phyloP scores from a whole-genome alignment of 2,113 vertebrate species.

The Sterna hirundo region DNA sequence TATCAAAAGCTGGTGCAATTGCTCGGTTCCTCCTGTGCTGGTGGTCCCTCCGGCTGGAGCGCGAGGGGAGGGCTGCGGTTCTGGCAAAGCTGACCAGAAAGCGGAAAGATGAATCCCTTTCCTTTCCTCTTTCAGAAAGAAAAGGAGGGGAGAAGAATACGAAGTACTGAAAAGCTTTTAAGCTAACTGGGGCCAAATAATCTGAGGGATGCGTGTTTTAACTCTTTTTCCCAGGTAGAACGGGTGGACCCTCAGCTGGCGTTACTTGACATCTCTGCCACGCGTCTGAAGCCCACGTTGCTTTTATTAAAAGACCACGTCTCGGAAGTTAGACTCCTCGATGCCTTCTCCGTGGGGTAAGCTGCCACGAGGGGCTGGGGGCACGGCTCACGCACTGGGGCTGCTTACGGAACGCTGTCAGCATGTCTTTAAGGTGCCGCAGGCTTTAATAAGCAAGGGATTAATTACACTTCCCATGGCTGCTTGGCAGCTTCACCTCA shows the following conservation, averaged over 20 bases:
- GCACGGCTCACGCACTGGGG: accelerated
- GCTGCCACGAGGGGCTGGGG: background rate
- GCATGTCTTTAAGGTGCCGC: background rate
- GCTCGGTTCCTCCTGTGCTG: background rate
- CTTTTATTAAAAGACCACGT: background rate
- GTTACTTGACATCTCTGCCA: background rate
- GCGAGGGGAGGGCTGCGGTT: background rate
- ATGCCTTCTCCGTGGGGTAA: background rate
- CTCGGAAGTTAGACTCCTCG: background rate
- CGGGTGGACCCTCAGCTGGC: background rate
- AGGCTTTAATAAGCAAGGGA: conserved; percentile 7
- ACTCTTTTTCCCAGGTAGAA: background rate
- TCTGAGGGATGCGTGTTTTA: background rate
- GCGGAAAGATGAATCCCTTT: background rate
- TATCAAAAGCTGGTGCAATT: background rate
- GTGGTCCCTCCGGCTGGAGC: background rate
- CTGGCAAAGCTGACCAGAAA: background rate
- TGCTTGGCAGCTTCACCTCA: background rate
- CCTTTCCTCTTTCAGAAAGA: background rate
- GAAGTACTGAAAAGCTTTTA: background rate
- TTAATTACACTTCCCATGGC: background rate
- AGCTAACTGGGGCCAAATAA: background rate
- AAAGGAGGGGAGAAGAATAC: background rate
- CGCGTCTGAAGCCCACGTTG: accelerated
- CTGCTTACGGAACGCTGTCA: background rate